phyloP scores from a whole-genome alignment of 2,113 vertebrate species.

The Todiramphus saurophagus region DNA sequence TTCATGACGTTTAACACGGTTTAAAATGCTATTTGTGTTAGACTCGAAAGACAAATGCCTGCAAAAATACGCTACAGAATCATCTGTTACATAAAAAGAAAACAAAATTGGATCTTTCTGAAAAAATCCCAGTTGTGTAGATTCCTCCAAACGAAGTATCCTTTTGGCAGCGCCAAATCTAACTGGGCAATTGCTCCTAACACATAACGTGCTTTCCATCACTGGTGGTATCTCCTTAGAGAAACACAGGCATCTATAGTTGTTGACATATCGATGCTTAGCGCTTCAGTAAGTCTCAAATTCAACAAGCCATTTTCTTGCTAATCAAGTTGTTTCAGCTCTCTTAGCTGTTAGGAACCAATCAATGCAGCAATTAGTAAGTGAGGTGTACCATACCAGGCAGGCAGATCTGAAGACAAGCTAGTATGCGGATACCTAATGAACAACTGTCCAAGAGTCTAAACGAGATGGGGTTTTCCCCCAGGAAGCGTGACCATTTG shows the following conservation, averaged over 20 bases:
- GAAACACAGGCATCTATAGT: neutral
- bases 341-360: neutral
- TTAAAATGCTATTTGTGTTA: neutral
- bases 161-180: neutral
- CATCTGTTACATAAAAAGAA: neutral
- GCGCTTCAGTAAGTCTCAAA: neutral
- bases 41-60: neutral
- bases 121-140: neutral
- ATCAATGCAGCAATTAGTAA: neutral
- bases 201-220: neutral
- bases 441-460: neutral
- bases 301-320: neutral
- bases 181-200: rapidly evolving
- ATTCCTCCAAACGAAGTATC: neutral
- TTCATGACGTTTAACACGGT: neutral
- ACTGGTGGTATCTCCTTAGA: neutral
- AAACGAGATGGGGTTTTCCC: neutral
- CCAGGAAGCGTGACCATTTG: neutral
- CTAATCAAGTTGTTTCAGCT: neutral
- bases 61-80: neutral
- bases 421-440: neutral
- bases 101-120: neutral
- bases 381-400: neutral
- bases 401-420: neutral
- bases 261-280: neutral